A percentile compares a stretch with the other conserved stretches of the same genome.
These are phyloP conservation scores for Eumerus sabulonum DNA, from an alignment of 2,888 invertebrate species.

Conservation along the genomic window DNA sequence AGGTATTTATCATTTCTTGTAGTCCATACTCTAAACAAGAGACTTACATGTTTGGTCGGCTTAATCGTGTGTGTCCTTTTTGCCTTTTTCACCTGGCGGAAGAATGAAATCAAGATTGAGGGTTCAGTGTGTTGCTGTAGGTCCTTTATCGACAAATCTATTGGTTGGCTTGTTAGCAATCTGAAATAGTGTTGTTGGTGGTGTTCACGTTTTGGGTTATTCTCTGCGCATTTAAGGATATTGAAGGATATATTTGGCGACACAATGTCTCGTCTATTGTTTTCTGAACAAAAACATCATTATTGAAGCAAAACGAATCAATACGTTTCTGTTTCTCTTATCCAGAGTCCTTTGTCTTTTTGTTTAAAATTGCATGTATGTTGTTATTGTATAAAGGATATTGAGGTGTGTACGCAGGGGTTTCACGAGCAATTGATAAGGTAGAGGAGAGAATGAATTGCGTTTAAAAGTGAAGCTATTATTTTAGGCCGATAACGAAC, in stretches of 20 bases:
- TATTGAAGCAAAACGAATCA: slow-evolving; percentile 63
- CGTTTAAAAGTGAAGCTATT: slow-evolving; percentile 47
- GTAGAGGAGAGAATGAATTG: slow-evolving; percentile 32
- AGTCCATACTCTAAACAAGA: slow-evolving; percentile 3
- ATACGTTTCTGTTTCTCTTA: slow-evolving; percentile 35
- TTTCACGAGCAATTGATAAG: slow-evolving; percentile 57
- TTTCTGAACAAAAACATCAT: slow-evolving; percentile 70
- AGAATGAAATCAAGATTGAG: slow-evolving; percentile 48
- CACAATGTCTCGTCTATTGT: slow-evolving; percentile 71
- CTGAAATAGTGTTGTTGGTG: slow-evolving; percentile 58
- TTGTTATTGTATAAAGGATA: slow-evolving; percentile 19
- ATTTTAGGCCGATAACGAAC: slow-evolving; percentile 27
- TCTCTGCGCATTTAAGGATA: slow-evolving; percentile 64
- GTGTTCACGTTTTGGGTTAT: slow-evolving; percentile 23
- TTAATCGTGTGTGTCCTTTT: slow-evolving; percentile 54
- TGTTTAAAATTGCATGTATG: slow-evolving; percentile 66
- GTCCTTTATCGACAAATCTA: slow-evolving; percentile 26
- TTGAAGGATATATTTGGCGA: slow-evolving; percentile 72
- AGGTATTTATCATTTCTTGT: too few relatives aligned
- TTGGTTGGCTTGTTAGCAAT: slow-evolving; percentile 39
- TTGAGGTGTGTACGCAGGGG: slow-evolving; percentile 47
- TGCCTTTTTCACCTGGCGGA: slow-evolving; percentile 54
- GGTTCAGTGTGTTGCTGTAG: slow-evolving; percentile 22
- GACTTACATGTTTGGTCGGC: slow-evolving; percentile 48
- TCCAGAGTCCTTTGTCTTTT: slow-evolving; percentile 54